Evolutionary conservation across 2,888 invertebrate species (phyloP), one percentile per base, ranked within the genome.

Genomic region (Melanophora roralis): DNA sequence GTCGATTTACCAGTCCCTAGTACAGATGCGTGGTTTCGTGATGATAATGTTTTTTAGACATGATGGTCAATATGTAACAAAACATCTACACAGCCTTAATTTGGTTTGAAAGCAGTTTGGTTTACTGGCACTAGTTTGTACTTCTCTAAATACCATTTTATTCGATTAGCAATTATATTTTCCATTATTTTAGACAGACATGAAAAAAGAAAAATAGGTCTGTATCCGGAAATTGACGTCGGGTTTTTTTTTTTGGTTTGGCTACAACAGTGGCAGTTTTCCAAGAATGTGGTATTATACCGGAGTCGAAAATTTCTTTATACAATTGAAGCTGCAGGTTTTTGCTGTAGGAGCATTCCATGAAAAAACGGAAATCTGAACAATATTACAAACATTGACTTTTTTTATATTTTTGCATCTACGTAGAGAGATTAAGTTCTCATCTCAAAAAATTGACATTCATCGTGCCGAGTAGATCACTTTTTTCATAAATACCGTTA

Each of bases 21-120:
- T 11, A 73, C 43, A 9, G 74, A 65, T 14, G 34, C 14, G 6
- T 74, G 65, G 21, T 74, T 69, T 6, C 12, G 49, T 9, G 65
- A 23, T 8, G 65, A 74, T 1, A 65, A 11, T 1, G n/a, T 3
- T 9, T 53, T 64, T 19, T 53, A 19, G 9, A 55, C n/a, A n/a
- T 36, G 45, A n/a, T 9, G 32, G 2, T 78, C 60, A 6, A 59
- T 49, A 32, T 51, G 32, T 12, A 60, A 16, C 2, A 60, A 12
- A 27, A 43, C 14, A 16, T 43, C 59, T 2, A n/a, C 38, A n/a
- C 40, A 40, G 3, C 40, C 40, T 5, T 2, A 6, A 40, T 40
- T 40, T 6, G 40, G 14, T 14, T 40, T 40, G 6, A 40, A 40
- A 14, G 40, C 40, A 40, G 6, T 6, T 60, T 40, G 40, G 6